A percentile compares a stretch with the other conserved stretches of the same genome.
Conservation (phyloP, 2,888 invertebrate species). For the Eurytoma adleriae region DNA sequence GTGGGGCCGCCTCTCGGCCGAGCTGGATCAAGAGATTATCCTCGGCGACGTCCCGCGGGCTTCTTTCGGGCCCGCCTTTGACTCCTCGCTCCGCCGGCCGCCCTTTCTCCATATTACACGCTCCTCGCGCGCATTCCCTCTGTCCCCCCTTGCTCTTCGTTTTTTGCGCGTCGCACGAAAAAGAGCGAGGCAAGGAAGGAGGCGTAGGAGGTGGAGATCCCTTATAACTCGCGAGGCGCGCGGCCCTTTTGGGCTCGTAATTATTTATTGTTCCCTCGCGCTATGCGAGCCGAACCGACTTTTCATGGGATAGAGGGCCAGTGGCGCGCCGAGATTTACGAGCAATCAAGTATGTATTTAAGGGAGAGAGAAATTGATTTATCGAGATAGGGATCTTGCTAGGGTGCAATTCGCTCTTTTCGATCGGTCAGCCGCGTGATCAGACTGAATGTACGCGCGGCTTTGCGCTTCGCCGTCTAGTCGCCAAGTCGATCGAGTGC, state of each 20-base stretch:
- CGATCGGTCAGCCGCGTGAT: neutral
- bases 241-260: slow-evolving; percentile 43
- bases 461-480: no score
- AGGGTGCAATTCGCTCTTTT: neutral
- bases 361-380: slow-evolving; percentile 54
- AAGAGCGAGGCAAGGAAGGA: slow-evolving; percentile 8
- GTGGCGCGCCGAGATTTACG: slow-evolving; percentile 39
- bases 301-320: slow-evolving; percentile 8
- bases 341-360: slow-evolving; percentile 55
- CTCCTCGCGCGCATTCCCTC: slow-evolving; percentile 23
- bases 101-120: slow-evolving; percentile 41
- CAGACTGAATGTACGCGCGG: no score
- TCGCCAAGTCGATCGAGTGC: no score
- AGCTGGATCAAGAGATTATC: slow-evolving; percentile 65
- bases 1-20: neutral
- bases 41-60: slow-evolving; percentile 52
- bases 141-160: slow-evolving; percentile 21
- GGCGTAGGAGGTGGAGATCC: neutral
- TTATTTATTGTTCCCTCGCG: slow-evolving; percentile 41
- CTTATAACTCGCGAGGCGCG: slow-evolving; percentile 12
- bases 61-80: neutral
- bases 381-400: slow-evolving; percentile 34
- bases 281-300: neutral
- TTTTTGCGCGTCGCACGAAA: slow-evolving; percentile 20
- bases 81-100: neutral